phyloP scores from a whole-genome alignment of 2,888 invertebrate species.

The Seira ritae region DNA sequence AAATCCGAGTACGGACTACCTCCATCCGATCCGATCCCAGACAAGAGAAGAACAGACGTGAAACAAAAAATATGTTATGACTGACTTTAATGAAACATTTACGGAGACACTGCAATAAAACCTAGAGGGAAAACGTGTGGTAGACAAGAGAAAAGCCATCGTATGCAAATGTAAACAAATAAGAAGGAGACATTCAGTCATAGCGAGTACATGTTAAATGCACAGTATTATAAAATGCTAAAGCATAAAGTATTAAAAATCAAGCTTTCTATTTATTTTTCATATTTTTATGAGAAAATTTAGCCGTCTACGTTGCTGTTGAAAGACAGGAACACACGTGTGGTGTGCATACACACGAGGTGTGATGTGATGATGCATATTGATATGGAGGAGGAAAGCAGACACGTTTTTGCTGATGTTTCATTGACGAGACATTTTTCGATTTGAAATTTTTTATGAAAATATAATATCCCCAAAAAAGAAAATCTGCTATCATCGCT shows the following conservation, averaged over 20 bases:
- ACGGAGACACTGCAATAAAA: background rate
- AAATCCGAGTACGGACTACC: background rate
- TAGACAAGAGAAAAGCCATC: background rate
- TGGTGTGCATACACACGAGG: background rate
- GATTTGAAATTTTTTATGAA: background rate
- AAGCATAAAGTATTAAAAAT: background rate
- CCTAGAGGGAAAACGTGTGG: background rate
- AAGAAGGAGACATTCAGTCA: background rate
- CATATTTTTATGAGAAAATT: background rate
- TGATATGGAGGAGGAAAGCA: background rate
- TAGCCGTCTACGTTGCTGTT: background rate
- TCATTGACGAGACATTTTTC: too few relatives aligned
- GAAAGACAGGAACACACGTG: conserved; percentile 7
- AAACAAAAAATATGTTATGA: background rate
- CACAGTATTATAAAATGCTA: background rate
- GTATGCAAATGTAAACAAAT: background rate
- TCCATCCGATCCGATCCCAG: background rate
- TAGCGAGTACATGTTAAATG: background rate
- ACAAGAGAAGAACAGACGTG: background rate
- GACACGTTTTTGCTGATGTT: background rate
- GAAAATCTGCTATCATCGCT: too few relatives aligned
- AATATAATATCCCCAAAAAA: background rate
- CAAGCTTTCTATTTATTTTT: background rate
- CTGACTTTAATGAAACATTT: conserved; percentile 7
- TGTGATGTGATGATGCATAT: background rate